phyloP scores from a whole-genome alignment of 30 jellyfish, hydroid and myxozoan genomes.

The Haliclystus octoradiatus region DNA sequence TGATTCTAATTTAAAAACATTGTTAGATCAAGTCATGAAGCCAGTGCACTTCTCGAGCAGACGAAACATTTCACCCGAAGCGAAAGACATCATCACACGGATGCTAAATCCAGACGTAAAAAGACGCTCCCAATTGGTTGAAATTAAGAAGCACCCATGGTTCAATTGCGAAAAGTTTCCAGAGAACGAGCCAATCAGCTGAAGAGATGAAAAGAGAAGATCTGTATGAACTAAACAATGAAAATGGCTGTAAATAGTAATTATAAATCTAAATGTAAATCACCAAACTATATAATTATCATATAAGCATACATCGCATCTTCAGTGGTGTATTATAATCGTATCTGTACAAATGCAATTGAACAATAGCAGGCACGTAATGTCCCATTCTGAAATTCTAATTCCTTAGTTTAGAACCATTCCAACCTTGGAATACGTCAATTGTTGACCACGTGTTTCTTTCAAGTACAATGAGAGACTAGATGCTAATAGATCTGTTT shows the following conservation, averaged over 20 bases:
- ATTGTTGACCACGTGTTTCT: conserved; percentile 35
- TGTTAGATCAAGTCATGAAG: conserved; percentile 94
- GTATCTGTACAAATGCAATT: too few relatives aligned
- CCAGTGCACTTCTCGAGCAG: conserved; percentile 93
- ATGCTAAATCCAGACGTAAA: conserved; percentile 88
- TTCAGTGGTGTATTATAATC: too few relatives aligned
- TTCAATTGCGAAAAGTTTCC: conserved; percentile 62
- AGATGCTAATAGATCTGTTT: conserved; percentile 57
- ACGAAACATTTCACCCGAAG: conserved; percentile 92
- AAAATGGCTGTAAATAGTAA: neutral
- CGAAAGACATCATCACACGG: conserved; percentile 58
- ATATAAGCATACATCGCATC: too few relatives aligned
- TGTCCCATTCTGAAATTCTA: too few relatives aligned
- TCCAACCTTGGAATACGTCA: too few relatives aligned
- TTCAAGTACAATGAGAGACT: conserved; percentile 75
- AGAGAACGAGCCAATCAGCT: neutral
- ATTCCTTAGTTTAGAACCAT: too few relatives aligned
- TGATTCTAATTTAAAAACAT: conserved; percentile 90
- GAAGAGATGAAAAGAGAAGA: neutral
- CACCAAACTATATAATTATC: too few relatives aligned
- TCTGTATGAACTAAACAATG: neutral
- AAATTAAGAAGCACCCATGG: conserved; percentile 82
- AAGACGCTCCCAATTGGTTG: conserved; percentile 37
- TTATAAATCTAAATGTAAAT: too few relatives aligned
- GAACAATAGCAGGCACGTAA: too few relatives aligned